These are phyloP conservation scores for Monarcha castaneiventris DNA, from an alignment of 2,113 vertebrate genomes.

Conservation along the genomic window DNA sequence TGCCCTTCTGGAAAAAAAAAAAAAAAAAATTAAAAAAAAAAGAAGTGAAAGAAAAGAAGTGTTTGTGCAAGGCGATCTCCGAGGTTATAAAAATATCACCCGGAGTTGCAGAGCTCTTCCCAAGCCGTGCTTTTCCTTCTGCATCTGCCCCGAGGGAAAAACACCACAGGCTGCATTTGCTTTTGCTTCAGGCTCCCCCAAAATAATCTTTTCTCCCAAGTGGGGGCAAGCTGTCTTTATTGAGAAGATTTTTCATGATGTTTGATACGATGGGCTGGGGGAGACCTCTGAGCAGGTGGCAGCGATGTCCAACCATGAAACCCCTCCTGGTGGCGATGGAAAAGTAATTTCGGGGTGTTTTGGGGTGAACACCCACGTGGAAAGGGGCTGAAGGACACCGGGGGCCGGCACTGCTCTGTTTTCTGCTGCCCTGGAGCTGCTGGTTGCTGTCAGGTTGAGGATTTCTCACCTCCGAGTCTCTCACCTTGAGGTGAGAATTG, in stretches of 20 bases:
- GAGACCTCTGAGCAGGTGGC: not conserved
- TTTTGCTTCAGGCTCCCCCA: not conserved
- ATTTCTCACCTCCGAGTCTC: slow-evolving; percentile 1
- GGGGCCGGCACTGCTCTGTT: accelerated
- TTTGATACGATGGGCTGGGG: not conserved
- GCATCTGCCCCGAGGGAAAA: not conserved
- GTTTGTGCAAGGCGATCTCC: not conserved
- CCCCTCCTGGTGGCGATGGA: not conserved
- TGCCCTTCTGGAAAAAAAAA: not conserved
- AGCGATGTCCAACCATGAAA: accelerated
- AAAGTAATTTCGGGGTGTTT: not conserved
- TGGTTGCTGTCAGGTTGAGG: not conserved
- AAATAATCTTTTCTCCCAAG: not conserved
- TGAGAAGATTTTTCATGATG: not conserved
- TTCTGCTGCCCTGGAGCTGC: not conserved
- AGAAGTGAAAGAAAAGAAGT: too few species aligned
- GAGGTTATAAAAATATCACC: slow-evolving; percentile 3
- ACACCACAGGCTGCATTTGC: not conserved
- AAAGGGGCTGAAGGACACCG: not conserved
- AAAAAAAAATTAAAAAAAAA: not conserved
- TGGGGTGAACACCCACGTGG: not conserved
- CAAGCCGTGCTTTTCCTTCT: not conserved
- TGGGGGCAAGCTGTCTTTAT: not conserved
- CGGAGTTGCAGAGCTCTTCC: accelerated
- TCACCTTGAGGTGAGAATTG: not conserved